phyloP scores from a whole-genome alignment of 2,113 vertebrate genomes.

The Microcebus jonahi region DNA sequence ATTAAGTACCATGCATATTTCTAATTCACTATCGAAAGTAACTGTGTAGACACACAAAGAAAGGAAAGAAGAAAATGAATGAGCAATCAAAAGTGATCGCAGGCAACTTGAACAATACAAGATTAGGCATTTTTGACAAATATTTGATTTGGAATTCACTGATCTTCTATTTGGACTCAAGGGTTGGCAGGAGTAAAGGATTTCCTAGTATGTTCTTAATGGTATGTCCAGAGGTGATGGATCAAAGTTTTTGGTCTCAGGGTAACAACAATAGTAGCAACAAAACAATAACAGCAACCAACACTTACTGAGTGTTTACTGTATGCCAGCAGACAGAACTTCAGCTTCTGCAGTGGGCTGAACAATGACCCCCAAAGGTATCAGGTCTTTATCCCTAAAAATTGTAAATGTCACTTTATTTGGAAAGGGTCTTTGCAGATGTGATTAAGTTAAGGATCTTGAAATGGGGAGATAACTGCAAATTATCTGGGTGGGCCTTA shows the following conservation, averaged over 20 bases:
- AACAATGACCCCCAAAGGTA: background rate
- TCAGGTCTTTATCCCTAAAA: background rate
- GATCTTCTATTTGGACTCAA: background rate
- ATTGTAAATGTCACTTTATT: background rate
- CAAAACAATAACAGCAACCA: background rate
- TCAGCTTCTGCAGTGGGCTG: background rate
- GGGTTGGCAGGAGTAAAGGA: background rate
- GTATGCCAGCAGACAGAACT: no score
- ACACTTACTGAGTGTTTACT: background rate
- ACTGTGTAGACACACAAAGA: background rate
- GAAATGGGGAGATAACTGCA: background rate
- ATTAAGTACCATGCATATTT: slow-evolving; percentile 8
- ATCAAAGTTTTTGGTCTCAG: slow-evolving; percentile 11
- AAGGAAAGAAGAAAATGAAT: slow-evolving; percentile 29
- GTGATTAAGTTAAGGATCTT: background rate
- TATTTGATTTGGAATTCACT: slow-evolving; percentile 21
- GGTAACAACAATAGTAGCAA: background rate
- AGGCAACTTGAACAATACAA: background rate
- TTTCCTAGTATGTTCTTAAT: background rate
- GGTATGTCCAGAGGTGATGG: background rate
- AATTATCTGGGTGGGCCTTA: background rate
- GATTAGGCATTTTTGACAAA: background rate
- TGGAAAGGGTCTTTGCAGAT: background rate
- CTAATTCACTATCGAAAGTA: slow-evolving; percentile 39
- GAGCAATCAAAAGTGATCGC: background rate